Evolutionary conservation across 2,113 vertebrate species (phyloP).

Genomic region (Pollachius pollachius): DNA sequence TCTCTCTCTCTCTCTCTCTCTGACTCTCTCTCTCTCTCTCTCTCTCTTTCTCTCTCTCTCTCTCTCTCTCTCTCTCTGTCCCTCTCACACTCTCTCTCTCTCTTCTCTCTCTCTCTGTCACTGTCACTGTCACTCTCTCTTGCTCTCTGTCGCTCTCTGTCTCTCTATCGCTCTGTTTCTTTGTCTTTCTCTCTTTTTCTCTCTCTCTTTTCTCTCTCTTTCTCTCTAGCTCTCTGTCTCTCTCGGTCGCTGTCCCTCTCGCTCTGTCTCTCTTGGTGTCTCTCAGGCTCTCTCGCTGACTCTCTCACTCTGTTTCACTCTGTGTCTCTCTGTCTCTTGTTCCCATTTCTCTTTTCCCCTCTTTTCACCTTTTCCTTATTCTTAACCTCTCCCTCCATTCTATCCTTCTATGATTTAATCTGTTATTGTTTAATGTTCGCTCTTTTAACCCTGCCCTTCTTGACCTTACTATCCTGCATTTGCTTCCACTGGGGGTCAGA

Average conservation of each 20-base stretch:
- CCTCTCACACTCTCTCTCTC: background rate
- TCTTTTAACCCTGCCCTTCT: no score
- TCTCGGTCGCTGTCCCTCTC: no score
- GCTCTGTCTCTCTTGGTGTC: no score
- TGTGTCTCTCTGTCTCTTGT: no score
- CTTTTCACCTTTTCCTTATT: no score
- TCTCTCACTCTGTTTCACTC: no score
- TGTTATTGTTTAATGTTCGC: no score
- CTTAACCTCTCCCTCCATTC: no score
- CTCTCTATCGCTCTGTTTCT: conserved; percentile 23
- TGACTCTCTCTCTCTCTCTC: background rate
- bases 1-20: background rate
- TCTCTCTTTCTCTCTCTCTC: background rate
- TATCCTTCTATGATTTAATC: no score
- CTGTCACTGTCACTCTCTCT: background rate
- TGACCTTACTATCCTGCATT: no score
- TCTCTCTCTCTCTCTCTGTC: background rate
- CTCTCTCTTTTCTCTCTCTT: conserved; percentile 1
- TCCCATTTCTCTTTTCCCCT: conserved; percentile 23
- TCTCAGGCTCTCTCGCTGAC: no score
- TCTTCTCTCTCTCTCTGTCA: background rate
- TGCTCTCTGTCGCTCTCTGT: conserved; percentile 1
- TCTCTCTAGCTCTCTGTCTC: background rate
- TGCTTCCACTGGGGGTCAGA: no score
- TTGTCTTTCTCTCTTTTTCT: background rate